Conservation (phyloP, 2,797 vertebrate genomes). For the Chiroxiphia lanceolata region DNA sequence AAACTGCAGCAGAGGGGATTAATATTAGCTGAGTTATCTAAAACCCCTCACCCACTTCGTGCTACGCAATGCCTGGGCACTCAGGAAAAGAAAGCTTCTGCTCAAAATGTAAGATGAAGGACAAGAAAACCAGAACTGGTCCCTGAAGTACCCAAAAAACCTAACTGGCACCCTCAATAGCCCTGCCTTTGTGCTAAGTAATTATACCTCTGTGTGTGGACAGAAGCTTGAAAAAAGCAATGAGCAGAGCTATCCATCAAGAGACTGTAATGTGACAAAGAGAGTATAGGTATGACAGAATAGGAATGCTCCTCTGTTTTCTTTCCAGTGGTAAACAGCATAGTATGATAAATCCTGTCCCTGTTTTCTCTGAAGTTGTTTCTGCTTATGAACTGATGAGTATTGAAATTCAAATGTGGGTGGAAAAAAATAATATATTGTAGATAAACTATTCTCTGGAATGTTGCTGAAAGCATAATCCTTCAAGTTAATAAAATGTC, state of each 20-base stretch:
- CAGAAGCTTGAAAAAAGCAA: background rate
- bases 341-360: background rate
- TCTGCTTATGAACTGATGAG: conserved; percentile 49
- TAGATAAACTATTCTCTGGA: conserved; percentile 54
- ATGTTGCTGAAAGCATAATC: conserved; percentile 56
- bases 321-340: conserved; percentile 1
- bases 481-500: conserved; percentile 59
- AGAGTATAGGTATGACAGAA: background rate
- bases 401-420: conserved; percentile 60
- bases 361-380: conserved; percentile 29
- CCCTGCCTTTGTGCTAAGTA: background rate
- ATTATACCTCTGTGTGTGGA: background rate
- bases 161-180: background rate
- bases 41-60: background rate
- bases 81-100: background rate
- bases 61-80: background rate
- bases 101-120: background rate
- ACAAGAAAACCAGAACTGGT: background rate
- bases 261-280: background rate
- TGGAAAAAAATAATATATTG: conserved; percentile 20
- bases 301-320: background rate
- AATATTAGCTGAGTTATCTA: background rate
- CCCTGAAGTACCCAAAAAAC: background rate
- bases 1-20: background rate
- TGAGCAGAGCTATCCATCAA: background rate